These are phyloP conservation scores for Drosophila atripex DNA, from an alignment of 2,888 invertebrate species.

Conservation along the genomic window DNA sequence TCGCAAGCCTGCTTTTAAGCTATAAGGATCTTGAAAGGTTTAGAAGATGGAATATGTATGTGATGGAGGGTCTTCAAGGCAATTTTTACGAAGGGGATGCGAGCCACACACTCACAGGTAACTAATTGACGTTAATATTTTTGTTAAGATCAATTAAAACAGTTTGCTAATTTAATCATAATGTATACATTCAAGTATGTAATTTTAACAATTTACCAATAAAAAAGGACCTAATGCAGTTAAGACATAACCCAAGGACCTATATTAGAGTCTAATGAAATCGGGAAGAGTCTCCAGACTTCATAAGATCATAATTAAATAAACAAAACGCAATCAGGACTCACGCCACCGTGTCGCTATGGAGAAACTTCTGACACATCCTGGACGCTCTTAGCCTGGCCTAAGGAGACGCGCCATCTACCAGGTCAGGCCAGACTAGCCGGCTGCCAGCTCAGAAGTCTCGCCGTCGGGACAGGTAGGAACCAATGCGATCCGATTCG, in stretches of 20 bases:
- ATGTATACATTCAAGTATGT: no score
- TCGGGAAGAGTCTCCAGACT: background rate
- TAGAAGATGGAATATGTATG: background rate
- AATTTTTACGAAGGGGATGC: background rate
- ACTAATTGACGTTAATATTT: background rate
- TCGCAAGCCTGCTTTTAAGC: background rate
- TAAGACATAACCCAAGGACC: background rate
- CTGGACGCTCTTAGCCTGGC: constrained; percentile 31
- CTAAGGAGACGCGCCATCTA: constrained; percentile 35
- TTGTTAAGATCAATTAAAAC: no score
- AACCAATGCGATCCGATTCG: constrained; percentile 34
- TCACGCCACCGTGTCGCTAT: constrained; percentile 33
- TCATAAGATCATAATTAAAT: constrained; percentile 13
- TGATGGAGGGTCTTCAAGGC: background rate
- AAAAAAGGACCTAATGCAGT: background rate
- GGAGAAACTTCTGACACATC: constrained; percentile 1
- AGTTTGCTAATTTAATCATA: no score
- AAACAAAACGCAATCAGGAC: constrained; percentile 28
- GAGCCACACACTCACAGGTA: background rate
- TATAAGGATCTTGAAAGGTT: constrained; percentile 8
- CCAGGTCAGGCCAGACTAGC: constrained; percentile 39
- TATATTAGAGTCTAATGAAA: background rate
- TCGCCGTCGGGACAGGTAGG: constrained; percentile 35
- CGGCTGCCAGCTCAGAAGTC: constrained; percentile 19
- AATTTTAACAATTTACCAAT: no score